phyloP scores from a whole-genome alignment of 2,113 vertebrate species.

The Cynocephalus volans region DNA sequence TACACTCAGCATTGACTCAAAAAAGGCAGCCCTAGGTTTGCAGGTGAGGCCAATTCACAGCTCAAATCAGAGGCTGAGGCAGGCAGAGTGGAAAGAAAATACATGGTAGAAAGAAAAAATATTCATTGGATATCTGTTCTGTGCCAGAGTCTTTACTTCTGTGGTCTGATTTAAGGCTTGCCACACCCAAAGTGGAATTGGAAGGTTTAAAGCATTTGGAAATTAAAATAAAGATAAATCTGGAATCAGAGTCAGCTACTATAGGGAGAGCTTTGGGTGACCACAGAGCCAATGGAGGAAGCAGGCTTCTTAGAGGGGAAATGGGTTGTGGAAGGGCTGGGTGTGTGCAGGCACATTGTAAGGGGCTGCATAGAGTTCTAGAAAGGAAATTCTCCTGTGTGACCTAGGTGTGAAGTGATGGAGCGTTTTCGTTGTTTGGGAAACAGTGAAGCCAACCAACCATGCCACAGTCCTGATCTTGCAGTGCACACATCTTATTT shows the following conservation, averaged over 20 bases:
- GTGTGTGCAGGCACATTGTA: background rate
- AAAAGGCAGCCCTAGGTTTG: background rate
- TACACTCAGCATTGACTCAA: background rate
- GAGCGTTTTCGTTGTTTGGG: background rate
- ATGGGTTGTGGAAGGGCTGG: no score
- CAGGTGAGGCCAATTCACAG: background rate
- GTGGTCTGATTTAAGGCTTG: background rate
- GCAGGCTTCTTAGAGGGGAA: background rate
- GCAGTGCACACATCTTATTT: background rate
- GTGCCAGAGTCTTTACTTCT: background rate
- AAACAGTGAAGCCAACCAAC: slow-evolving; percentile 35
- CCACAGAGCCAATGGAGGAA: background rate
- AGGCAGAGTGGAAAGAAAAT: background rate
- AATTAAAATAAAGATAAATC: background rate
- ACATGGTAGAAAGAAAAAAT: background rate
- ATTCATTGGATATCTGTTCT: accelerated
- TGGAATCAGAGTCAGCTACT: background rate
- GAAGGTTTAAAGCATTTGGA: background rate
- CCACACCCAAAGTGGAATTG: background rate
- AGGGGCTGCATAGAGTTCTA: background rate
- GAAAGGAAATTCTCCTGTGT: background rate
- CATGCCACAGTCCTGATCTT: background rate
- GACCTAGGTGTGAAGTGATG: slow-evolving; percentile 40
- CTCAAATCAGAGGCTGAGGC: background rate
- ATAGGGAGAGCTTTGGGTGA: background rate